Conservation (phyloP, 2,888 invertebrate genomes). For the Erebia ligea region DNA sequence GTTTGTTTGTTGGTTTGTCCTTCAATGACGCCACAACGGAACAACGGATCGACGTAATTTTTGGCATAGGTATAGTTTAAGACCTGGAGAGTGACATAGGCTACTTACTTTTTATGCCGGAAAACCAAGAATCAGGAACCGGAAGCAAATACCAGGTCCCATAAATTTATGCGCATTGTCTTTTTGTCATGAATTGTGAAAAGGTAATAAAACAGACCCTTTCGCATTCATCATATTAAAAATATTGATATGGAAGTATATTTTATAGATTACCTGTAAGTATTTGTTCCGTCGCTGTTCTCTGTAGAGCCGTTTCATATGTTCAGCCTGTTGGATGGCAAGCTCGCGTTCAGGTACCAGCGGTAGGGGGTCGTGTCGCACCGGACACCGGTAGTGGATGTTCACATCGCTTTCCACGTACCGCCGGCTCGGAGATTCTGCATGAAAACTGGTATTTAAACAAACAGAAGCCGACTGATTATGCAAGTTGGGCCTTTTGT, state of each 20-base stretch:
- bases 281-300: slow-evolving; percentile 95
- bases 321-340: slow-evolving; percentile 93
- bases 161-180: too few species aligned
- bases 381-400: slow-evolving; percentile 95
- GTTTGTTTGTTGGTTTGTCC: too few species aligned
- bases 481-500: too few species aligned
- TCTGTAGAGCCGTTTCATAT: slow-evolving; percentile 94
- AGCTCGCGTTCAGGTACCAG: slow-evolving; percentile 94
- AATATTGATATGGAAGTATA: not conserved
- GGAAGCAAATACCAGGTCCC: too few species aligned
- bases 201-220: not conserved
- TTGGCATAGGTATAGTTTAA: too few species aligned
- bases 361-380: slow-evolving; percentile 93
- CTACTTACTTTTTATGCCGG: too few species aligned
- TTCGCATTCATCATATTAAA: not conserved
- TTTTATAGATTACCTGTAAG: slow-evolving; percentile 85
- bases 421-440: slow-evolving; percentile 91
- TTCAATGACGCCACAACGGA: too few species aligned
- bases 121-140: too few species aligned
- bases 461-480: not conserved
- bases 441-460: slow-evolving; percentile 9
- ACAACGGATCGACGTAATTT: too few species aligned
- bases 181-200: too few species aligned
- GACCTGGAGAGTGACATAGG: too few species aligned
- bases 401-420: slow-evolving; percentile 97